These are phyloP conservation scores for Protonibea diacanthus DNA, from an alignment of 2,797 vertebrate genomes.

Conservation along the genomic window DNA sequence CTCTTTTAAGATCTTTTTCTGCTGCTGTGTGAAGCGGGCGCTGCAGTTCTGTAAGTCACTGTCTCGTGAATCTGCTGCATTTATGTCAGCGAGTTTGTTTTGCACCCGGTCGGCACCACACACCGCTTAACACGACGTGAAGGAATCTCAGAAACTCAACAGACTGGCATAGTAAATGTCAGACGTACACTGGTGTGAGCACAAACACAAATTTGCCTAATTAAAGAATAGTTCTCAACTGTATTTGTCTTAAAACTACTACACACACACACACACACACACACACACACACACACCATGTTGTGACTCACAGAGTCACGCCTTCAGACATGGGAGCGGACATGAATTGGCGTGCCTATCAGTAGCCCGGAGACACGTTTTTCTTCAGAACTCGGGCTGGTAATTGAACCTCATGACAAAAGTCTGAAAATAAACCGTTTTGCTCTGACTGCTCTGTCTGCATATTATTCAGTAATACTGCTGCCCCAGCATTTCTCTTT, in stretches of 20 bases:
- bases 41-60: slow-evolving; percentile 58
- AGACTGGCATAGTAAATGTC: background rate
- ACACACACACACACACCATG: slow-evolving; percentile 1
- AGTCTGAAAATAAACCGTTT: slow-evolving; percentile 70
- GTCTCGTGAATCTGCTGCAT: slow-evolving; percentile 15
- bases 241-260: background rate
- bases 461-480: slow-evolving; percentile 42
- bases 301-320: slow-evolving; percentile 63
- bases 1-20: slow-evolving; percentile 3
- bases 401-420: slow-evolving; percentile 65
- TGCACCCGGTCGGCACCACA: background rate
- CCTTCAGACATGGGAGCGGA: slow-evolving; percentile 48
- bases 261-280: too few species aligned
- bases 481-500: slow-evolving; percentile 39
- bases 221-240: background rate
- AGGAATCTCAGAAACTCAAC: background rate
- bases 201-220: background rate
- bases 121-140: slow-evolving; percentile 5
- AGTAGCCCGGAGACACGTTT: slow-evolving; percentile 67
- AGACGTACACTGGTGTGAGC: background rate
- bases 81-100: slow-evolving; percentile 36
- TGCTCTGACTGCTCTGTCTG: slow-evolving; percentile 24
- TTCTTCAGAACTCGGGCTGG: slow-evolving; percentile 42
- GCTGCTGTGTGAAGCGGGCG: slow-evolving; percentile 2
- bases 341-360: slow-evolving; percentile 64